These are phyloP conservation scores for Apamea crenata DNA, from an alignment of 2,888 invertebrate species.

Conservation along the genomic window DNA sequence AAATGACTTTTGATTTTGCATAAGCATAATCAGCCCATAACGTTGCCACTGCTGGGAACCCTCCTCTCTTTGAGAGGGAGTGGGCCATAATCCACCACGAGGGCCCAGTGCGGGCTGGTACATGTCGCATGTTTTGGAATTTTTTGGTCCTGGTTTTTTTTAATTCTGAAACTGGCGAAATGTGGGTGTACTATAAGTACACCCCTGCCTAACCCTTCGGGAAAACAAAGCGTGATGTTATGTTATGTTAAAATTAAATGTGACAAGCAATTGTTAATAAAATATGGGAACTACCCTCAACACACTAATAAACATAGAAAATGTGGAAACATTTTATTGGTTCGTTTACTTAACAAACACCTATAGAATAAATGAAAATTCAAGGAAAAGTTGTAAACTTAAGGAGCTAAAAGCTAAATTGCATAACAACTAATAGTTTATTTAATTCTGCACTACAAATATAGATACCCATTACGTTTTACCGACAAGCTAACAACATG, in stretches of 20 bases:
- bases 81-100: too few species aligned
- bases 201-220: not conserved
- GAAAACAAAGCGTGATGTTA: not conserved
- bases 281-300: not conserved
- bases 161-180: not conserved
- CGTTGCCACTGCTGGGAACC: too few species aligned
- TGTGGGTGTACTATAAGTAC: not conserved
- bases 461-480: constrained; percentile 31
- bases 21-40: too few species aligned
- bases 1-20: too few species aligned
- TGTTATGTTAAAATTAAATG: not conserved
- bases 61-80: too few species aligned
- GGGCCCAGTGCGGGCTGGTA: too few species aligned
- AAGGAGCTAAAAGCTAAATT: constrained; percentile 10
- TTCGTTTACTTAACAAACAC: not conserved
- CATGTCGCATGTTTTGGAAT: too few species aligned
- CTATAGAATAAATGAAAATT: not conserved
- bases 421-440: constrained; percentile 8
- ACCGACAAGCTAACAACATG: constrained; percentile 10
- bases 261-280: not conserved
- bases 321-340: not conserved
- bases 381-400: not conserved
- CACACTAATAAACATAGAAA: not conserved
- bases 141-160: too few species aligned
- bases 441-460: constrained; percentile 16